Conservation (phyloP, 2,113 vertebrate species). For the Emydura subglobosa region DNA sequence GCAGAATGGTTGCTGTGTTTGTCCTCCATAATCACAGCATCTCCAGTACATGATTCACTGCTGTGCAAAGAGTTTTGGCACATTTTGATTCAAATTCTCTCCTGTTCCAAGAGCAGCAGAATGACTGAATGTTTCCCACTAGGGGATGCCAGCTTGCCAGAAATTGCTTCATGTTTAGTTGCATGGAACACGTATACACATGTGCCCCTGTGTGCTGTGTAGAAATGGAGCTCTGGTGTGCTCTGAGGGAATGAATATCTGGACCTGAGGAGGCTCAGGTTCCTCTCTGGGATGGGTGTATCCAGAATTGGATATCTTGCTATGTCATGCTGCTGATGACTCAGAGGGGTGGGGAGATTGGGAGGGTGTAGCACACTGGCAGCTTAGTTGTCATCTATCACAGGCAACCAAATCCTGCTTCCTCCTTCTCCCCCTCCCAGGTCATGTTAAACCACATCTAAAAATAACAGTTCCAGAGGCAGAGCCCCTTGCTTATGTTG, state of each 20-base stretch:
- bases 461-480: conserved; percentile 52
- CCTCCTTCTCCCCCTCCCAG: conserved; percentile 60
- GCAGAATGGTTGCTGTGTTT: not conserved
- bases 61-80: conserved; percentile 43
- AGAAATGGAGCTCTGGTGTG: conserved; percentile 1
- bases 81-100: conserved; percentile 22
- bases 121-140: conserved; percentile 54
- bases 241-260: conserved; percentile 57
- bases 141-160: conserved; percentile 29
- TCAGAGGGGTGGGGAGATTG: conserved; percentile 64
- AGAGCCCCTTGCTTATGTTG: conserved; percentile 29
- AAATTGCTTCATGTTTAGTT: not conserved
- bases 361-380: conserved; percentile 51
- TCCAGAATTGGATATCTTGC: conserved; percentile 63
- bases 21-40: not conserved
- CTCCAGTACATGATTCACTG: conserved; percentile 55
- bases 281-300: conserved; percentile 66
- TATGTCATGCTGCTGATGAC: conserved; percentile 70
- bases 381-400: conserved; percentile 66
- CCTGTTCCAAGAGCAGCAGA: conserved; percentile 54
- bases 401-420: conserved; percentile 74
- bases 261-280: conserved; percentile 65
- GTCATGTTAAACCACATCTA: conserved; percentile 57
- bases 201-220: not conserved
- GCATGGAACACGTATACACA: not conserved